Conservation (phyloP, 2,888 invertebrate species). For the Eudasyphora cyanicolor region DNA sequence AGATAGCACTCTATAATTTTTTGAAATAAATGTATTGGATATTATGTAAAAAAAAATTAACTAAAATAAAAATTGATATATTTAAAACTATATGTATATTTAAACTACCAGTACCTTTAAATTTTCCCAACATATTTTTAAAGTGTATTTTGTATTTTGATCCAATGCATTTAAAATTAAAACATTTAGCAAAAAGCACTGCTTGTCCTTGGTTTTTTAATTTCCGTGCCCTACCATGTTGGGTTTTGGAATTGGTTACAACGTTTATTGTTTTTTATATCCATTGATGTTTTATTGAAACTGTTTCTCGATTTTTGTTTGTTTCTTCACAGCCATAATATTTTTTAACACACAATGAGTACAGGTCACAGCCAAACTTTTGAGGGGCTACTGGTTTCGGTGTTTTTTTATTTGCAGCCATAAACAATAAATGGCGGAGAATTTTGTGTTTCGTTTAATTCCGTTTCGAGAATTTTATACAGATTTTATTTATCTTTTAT, state of each 20-base stretch:
- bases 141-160: too few species aligned
- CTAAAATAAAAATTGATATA: too few species aligned
- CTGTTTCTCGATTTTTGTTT: neutral
- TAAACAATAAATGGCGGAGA: conserved; percentile 24
- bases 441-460: conserved; percentile 14
- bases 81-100: too few species aligned
- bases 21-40: too few species aligned
- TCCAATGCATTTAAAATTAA: too few species aligned
- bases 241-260: neutral
- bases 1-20: too few species aligned
- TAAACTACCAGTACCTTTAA: too few species aligned
- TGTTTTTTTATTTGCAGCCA: neutral
- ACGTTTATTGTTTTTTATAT: conserved; percentile 16
- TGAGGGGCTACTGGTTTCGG: neutral
- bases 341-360: conserved; percentile 36
- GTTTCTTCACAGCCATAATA: conserved; percentile 16
- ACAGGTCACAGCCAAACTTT: neutral
- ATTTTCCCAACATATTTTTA: too few species aligned
- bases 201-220: neutral
- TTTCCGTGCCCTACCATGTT: neutral
- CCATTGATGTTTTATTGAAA: conserved; percentile 36
- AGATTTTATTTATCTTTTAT: conserved; percentile 8
- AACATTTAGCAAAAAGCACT: too few species aligned
- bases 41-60: too few species aligned
- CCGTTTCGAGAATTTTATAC: neutral